phyloP scores from a whole-genome alignment of 2,113 vertebrate genomes.

The Speoplatyrhinus poulsoni region DNA sequence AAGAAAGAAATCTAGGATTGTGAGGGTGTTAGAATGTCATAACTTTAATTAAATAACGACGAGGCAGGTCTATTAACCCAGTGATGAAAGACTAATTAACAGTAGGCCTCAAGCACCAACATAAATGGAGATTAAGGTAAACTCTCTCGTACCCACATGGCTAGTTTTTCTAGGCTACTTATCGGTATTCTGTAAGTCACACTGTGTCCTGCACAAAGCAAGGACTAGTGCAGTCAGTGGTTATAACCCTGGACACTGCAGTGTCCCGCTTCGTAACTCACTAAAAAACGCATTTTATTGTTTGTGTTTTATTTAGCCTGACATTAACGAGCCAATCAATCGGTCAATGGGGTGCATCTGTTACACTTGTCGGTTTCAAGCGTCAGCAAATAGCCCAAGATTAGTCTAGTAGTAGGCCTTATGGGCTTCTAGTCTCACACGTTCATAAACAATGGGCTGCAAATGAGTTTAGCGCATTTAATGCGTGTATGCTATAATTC shows the following conservation, averaged over 20 bases:
- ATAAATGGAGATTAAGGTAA: neutral
- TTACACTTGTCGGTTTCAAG: constrained; percentile 3
- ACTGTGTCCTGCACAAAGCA: neutral
- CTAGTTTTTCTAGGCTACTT: too few species aligned
- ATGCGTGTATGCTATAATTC: neutral
- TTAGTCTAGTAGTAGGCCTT: constrained; percentile 33
- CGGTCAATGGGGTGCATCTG: neutral
- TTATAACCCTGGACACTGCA: neutral
- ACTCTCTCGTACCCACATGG: too few species aligned
- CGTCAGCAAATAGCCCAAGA: constrained; percentile 13
- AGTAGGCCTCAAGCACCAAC: neutral
- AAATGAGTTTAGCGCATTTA: neutral
- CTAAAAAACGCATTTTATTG: neutral
- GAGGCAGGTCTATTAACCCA: too few species aligned
- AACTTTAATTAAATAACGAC: too few species aligned
- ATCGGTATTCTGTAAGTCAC: neutral
- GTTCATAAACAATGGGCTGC: neutral
- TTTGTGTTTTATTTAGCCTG: too few species aligned
- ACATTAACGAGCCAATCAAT: neutral
- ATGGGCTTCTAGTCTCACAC: constrained; percentile 17
- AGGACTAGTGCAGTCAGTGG: neutral
- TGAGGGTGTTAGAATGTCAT: too few species aligned
- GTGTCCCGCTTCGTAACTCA: neutral
- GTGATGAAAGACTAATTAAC: neutral
- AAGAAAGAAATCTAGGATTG: too few species aligned